A percentile compares a stretch with the other conserved stretches of the same genome.
Evolutionary conservation across 2,888 invertebrate genomes (phyloP).

Genomic region (Nowickia ferox): DNA sequence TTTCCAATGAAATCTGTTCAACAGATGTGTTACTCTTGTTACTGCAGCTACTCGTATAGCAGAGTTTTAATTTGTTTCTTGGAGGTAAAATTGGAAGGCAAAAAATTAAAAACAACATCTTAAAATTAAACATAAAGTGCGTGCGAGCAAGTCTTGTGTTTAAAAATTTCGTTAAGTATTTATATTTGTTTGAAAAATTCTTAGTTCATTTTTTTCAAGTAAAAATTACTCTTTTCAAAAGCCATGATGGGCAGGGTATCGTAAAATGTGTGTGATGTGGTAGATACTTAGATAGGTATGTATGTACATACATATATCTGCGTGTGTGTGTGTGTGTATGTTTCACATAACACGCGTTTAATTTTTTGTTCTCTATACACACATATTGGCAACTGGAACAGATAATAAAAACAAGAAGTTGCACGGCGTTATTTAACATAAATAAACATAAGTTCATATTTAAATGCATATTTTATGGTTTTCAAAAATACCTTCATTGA

Average conservation of each 20-base stretch:
- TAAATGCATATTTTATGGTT: slow-evolving; percentile 58
- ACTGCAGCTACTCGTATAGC: slow-evolving; percentile 24
- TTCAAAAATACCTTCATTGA: slow-evolving; percentile 58
- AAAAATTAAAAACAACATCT: slow-evolving; percentile 4
- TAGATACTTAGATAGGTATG: neutral
- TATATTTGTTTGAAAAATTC: slow-evolving; percentile 26
- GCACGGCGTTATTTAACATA: slow-evolving; percentile 17
- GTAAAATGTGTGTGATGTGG: slow-evolving; percentile 20
- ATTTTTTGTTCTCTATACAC: neutral
- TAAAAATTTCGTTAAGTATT: neutral
- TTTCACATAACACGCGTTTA: slow-evolving; percentile 44
- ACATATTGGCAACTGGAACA: slow-evolving; percentile 5
- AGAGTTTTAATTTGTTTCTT: slow-evolving; percentile 54
- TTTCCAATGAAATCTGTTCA: slow-evolving; percentile 74
- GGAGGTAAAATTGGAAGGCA: slow-evolving; percentile 43
- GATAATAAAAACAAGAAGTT: slow-evolving; percentile 15
- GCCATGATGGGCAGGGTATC: slow-evolving; percentile 12
- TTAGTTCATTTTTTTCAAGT: neutral
- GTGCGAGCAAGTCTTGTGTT: slow-evolving; percentile 22
- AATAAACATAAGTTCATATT: slow-evolving; percentile 45
- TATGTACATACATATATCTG: neutral
- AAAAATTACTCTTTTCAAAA: slow-evolving; percentile 11
- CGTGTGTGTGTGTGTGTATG: neutral
- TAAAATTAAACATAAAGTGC: slow-evolving; percentile 8
- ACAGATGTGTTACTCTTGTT: slow-evolving; percentile 73